Base-by-base conservation (phyloP, 1,140 invertebrate species). In the Araneus ventricosus region DNA sequence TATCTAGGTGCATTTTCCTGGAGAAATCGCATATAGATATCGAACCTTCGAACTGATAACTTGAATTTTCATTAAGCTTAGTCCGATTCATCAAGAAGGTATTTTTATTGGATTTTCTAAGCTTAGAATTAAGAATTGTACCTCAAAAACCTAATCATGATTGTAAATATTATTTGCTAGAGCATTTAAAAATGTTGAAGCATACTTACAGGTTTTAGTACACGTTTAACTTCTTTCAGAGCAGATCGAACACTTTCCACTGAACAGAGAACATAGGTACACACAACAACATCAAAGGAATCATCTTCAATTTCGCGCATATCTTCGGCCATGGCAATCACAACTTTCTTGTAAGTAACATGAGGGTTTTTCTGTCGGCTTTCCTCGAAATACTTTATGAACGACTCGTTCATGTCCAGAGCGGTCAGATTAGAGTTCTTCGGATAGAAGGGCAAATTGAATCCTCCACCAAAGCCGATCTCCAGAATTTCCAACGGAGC, bases 241-340 rank as follows among this genome's bases (percentile, higher is more conserved):
- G 92, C 88, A 84, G 94, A 75, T 34, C 94, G 82, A 2, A 94
- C 41, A 92, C 95, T 93, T 20, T 61, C 57, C 17, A 95, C 95
- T 30, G 94, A 94, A 84, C 95, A 95, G 4, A 95, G 90, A 0
- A 95, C 95, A 5, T 95, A 92, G 30, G 95, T 95, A 63, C 94
- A 95, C 3, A 95, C 94, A 24, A 95, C 95, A 27, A 94, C 94
- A 93, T 95, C 95, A 79, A 95, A 91, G 57, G 94, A 95, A 91
- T 94, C 45, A 90, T 95, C 94, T 22, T 94, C 61, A n/a, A 95
- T 82, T 22, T 94, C 93, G 34, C 67, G 85, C 95, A 95, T 95
- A 52, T 95, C 93, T 92, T 95, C 95, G 20, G 95, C 95, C 22
- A 5, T 6, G 4, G 5, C 14, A 6, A 37, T 20, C 7, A 92